These are phyloP conservation scores for Thunnus thynnus DNA, from an alignment of 2,113 vertebrate genomes.

Conservation along the genomic window DNA sequence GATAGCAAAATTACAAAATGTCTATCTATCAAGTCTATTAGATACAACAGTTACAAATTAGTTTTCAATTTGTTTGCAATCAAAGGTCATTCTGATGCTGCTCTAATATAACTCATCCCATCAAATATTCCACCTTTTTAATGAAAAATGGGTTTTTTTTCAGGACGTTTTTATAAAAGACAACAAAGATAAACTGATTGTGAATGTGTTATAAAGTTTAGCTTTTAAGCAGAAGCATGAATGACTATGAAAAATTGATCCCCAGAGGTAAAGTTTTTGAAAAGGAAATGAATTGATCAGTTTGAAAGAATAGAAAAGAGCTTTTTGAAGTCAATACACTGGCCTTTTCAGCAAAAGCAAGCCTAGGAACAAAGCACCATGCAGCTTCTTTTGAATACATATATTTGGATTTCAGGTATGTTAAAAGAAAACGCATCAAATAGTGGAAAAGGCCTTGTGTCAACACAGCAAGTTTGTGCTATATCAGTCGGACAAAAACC, in stretches of 20 bases:
- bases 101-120: too few relatives aligned
- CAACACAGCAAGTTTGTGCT: background rate
- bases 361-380: conserved; percentile 1
- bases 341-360: conserved; percentile 45
- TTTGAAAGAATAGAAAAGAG: background rate
- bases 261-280: conserved; percentile 4
- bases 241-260: conserved; percentile 18
- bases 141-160: background rate
- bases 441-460: background rate
- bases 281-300: conserved; percentile 15
- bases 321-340: conserved; percentile 25
- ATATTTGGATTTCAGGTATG: background rate
- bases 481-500: background rate
- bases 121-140: too few relatives aligned
- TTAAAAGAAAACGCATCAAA: conserved; percentile 9
- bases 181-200: background rate
- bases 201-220: background rate
- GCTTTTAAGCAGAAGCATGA: background rate
- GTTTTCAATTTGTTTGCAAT: too few relatives aligned
- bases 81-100: too few relatives aligned
- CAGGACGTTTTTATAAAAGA: background rate
- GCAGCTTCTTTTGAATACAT: conserved; percentile 7
- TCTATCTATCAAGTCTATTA: too few relatives aligned
- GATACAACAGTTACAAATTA: too few relatives aligned
- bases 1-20: background rate